A percentile compares a stretch with the other conserved stretches of the same genome.
Conservation (phyloP, 2,797 vertebrate species). For the Ammospiza maritima region DNA sequence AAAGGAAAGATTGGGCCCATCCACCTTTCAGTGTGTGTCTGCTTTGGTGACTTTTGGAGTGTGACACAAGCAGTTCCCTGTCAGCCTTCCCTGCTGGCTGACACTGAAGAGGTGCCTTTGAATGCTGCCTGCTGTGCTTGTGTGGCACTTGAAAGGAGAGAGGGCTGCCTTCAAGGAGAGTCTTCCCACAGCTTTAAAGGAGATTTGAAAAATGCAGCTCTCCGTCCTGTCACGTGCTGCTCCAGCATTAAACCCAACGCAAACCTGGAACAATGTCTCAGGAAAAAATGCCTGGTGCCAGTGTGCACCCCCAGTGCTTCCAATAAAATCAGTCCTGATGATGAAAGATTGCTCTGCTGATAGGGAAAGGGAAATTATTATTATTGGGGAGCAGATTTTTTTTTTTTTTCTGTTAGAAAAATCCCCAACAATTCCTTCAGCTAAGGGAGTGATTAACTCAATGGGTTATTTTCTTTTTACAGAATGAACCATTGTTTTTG, state of each 20-base stretch:
- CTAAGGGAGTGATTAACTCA: background rate
- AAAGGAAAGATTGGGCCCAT: background rate
- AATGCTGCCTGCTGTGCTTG: constrained; percentile 46
- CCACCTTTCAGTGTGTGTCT: constrained; percentile 2
- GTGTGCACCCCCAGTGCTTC: background rate
- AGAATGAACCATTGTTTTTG: background rate
- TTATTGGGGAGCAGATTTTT: background rate
- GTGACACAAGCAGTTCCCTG: constrained; percentile 32
- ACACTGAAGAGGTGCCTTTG: constrained; percentile 38
- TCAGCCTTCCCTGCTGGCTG: constrained; percentile 21
- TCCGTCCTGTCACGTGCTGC: background rate
- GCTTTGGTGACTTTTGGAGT: constrained; percentile 44
- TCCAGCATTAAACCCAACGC: background rate
- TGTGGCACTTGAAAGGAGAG: constrained; percentile 20
- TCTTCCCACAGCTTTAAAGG: constrained; percentile 23
- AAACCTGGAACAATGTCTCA: background rate
- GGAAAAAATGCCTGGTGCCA: background rate
- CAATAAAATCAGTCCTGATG: background rate
- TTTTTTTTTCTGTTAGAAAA: background rate
- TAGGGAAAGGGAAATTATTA: constrained; percentile 4
- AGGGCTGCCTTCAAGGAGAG: background rate
- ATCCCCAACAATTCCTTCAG: background rate
- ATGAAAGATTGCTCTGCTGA: background rate
- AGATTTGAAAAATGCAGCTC: background rate
- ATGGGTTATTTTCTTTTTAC: background rate